Base-by-base conservation (phyloP, 2,888 invertebrate genomes). In the Drosophila monieri region DNA sequence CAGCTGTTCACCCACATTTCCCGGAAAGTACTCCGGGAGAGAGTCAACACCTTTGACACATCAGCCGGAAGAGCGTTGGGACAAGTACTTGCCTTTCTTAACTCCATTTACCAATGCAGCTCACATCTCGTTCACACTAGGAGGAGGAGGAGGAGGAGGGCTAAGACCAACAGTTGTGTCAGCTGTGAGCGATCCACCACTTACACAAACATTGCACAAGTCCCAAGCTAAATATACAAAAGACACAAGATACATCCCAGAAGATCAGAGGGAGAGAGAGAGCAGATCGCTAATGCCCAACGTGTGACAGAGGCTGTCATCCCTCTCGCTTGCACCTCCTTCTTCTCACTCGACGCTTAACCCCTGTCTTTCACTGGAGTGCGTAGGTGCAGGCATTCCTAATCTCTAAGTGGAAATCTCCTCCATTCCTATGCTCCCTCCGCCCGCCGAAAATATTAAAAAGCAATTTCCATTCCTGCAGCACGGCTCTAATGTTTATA, bases 321-420 rank as follows among this genome's bases (percentile, higher is more conserved):
- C 21, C 14, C 39, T 35, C 21, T 51, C 51, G 10, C 54, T 44
- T 41, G 27, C 43, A 9, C 35, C 30, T 8, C 23, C n/a, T n/a
- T n/a, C 6, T 21, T 46, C 44, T 14, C 49, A 35, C 51, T 37
- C 15, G 25, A 25, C 39, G 15, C 30, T 23, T 51, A 41, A 41
- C 57, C 52, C 57, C 57, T 41, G 56, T 39, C 52, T 44, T 44
- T 37, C 52, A 30, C 23, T 37, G 15, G 44, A 25, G 10, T 52
- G 64, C 52, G 64, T 64, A 46, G 64, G 64, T 65, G 65, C 27
- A 46, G 4, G 32, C 39, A 21, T 14, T 6, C 21, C 51, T 77
- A 76, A 88, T 87, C 88, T 88, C 10, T 65, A 73, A 85, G 86
- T 83, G 77, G 80, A 85, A 85, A 85, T 85, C 76, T 72, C 66